Conservation (phyloP, 2,797 vertebrate genomes). For the Iguana delicatissima region DNA sequence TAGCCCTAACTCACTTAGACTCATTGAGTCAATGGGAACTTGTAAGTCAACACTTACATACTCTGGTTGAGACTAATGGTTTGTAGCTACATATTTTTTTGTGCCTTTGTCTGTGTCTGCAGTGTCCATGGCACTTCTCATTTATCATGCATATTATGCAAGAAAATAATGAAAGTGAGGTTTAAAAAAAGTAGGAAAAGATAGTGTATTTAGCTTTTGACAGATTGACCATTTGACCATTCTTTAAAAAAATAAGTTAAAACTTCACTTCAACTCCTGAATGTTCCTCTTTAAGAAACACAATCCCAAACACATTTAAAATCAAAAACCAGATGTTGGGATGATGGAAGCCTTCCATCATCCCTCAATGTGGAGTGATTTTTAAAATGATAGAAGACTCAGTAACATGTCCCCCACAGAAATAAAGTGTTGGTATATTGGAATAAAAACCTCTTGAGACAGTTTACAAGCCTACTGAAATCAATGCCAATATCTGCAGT, state of each 20-base stretch:
- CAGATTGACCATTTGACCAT: not conserved
- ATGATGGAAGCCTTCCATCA: not conserved
- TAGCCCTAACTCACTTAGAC: no score
- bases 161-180: no score
- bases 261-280: no score
- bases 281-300: not conserved
- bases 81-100: not conserved
- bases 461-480: not conserved
- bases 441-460: not conserved
- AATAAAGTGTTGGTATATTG: not conserved
- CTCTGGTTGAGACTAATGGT: not conserved
- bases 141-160: not conserved
- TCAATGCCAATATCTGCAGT: not conserved
- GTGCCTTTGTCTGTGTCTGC: not conserved
- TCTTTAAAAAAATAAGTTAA: not conserved
- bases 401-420: not conserved
- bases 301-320: not conserved
- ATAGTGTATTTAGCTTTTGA: not conserved
- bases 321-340: not conserved
- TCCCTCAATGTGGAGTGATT: not conserved
- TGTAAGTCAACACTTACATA: no score
- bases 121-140: not conserved
- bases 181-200: not conserved
- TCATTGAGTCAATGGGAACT: no score
- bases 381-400: not conserved